Conservation (phyloP, 2,113 vertebrate genomes). For the Puntigrus tetrazona region DNA sequence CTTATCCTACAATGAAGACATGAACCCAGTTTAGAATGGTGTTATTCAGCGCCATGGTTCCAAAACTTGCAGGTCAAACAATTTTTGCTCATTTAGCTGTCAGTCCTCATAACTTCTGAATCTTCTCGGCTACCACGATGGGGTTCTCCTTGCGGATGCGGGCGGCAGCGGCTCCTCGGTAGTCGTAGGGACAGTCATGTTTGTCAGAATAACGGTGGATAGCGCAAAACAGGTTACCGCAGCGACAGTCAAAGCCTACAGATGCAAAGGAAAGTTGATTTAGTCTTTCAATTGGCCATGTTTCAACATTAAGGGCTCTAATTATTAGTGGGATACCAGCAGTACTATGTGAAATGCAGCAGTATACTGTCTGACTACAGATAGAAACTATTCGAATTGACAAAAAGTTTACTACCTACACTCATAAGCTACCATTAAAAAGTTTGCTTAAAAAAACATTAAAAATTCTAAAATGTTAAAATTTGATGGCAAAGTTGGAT, state of each 20-base stretch:
- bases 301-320: not conserved
- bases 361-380: conserved; percentile 51
- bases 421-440: not conserved
- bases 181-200: conserved; percentile 88
- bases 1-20: conserved; percentile 70
- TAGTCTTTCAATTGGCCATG: not conserved
- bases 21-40: conserved; percentile 71
- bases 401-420: no score
- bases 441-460: not conserved
- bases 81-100: conserved; percentile 20
- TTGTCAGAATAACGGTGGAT: conserved; percentile 90
- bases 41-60: conserved; percentile 69
- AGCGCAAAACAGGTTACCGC: conserved; percentile 88
- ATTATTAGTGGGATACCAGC: conserved; percentile 33
- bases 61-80: conserved; percentile 67
- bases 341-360: conserved; percentile 62
- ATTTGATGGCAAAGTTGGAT: not conserved
- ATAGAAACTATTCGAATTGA: not conserved
- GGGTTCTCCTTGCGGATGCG: conserved; percentile 91
- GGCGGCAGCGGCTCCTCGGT: conserved; percentile 85
- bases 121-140: conserved; percentile 87
- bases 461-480: not conserved
- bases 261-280: not conserved
- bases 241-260: conserved; percentile 88
- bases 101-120: conserved; percentile 88